Conservation (phyloP, 2,797 vertebrate species). For the Melanotaenia pygmaea region DNA sequence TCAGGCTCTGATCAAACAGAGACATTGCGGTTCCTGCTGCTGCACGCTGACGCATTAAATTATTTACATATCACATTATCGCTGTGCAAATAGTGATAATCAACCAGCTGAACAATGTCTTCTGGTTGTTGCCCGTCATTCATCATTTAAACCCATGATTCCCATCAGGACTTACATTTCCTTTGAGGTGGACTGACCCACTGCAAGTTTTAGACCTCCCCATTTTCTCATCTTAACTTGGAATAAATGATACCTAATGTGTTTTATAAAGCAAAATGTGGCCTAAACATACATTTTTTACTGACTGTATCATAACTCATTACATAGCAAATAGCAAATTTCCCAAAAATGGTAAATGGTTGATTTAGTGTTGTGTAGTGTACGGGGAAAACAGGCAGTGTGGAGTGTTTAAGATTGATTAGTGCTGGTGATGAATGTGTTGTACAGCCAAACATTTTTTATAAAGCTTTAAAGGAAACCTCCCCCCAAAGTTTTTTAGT, state of each 20-base stretch:
- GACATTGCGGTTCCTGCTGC: not conserved
- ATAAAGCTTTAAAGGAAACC: not conserved
- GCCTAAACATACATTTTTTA: no score
- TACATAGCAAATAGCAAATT: not conserved
- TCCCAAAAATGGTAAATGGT: not conserved
- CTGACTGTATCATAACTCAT: not conserved
- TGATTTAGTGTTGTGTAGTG: not conserved
- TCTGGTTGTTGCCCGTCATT: not conserved
- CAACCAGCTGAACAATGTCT: not conserved
- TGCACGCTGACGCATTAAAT: constrained; percentile 11
- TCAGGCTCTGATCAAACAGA: constrained; percentile 29
- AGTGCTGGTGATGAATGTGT: not conserved
- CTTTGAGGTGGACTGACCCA: not conserved
- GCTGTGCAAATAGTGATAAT: not conserved
- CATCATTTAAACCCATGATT: not conserved
- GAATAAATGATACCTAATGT: not conserved
- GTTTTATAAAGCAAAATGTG: no score
- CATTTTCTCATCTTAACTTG: not conserved
- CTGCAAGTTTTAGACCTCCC: not conserved
- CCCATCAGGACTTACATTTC: not conserved
- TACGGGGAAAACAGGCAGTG: accelerated
- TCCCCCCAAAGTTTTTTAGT: not conserved
- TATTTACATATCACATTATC: constrained; percentile 15
- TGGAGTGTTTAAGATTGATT: not conserved
- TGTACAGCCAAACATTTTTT: not conserved